Evolutionary conservation across 2,888 invertebrate species (phyloP), one percentile per base, ranked within the genome.

Genomic region (Parnassius orleans): DNA sequence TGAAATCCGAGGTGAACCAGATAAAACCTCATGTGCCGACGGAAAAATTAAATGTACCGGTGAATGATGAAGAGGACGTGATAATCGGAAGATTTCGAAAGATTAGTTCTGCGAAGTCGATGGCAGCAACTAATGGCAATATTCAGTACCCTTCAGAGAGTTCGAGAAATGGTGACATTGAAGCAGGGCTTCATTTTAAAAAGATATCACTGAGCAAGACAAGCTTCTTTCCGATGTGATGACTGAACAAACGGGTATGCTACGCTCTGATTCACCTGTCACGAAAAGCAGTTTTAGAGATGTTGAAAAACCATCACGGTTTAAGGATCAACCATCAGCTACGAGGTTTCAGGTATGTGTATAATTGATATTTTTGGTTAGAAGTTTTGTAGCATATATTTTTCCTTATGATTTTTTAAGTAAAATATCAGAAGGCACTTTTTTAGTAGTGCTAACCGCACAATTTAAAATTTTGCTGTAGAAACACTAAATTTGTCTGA

Each of bases 201-300:
- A 74, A 1, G 81, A 75, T 57, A 84, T 83, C 12, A 68, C 73
- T 2, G 88, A 88, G 59, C 84, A 76, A 44, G 90, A 90, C 15
- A 84, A 81, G 55, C 69, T 88, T 41, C 63, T 86, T 19, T 72
- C 79, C 0, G 85, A 84, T 2, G 53, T 71, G 10, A 69, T 72
- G 24, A 76, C 72, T 2, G 84, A 83, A 64, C 81, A 78, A 1
- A 68, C 71, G 2, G 57, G 77, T 10, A 68, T 79, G 19, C 67
- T 79, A 24, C 77, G 76, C n/a, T 67, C 77, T 1, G 79, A 71
- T 62, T 79, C 81, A 1, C 80, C 83, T 0, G 72, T 86, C 19
- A 93, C 93, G 5, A 94, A 94, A 74, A 94, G 94, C 74, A 94
- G 94, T 77, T 93, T 94, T 74, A 90, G 94, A 53, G 93, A 94